Percentiles rank a stretch among this genome's conserved stretches.
These are phyloP conservation scores for Acanthaster planci DNA, from an alignment of 35 echinoderm and acorn worm species.

Conservation along the genomic window DNA sequence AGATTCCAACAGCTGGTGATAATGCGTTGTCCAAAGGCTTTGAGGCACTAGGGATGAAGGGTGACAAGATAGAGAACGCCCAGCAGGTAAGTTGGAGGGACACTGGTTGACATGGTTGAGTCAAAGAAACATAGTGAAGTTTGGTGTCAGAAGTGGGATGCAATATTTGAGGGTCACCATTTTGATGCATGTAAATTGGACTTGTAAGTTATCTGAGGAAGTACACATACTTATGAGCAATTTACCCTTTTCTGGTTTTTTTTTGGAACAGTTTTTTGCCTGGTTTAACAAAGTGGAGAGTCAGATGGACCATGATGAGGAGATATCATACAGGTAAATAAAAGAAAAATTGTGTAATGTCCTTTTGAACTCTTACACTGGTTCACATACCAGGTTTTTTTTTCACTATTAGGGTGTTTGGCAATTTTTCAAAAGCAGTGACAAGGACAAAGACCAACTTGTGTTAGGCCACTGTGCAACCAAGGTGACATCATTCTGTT, in stretches of 20 bases:
- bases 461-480: neutral
- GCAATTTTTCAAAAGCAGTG: too few species aligned
- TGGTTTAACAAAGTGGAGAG: conserved; percentile 99
- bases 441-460: too few species aligned
- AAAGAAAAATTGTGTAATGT: too few species aligned
- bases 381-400: too few species aligned
- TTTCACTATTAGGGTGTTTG: too few species aligned
- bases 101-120: too few species aligned
- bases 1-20: conserved; percentile 49
- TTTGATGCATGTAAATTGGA: too few species aligned
- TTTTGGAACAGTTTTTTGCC: conserved; percentile 86
- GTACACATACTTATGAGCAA: neutral
- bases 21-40: conserved; percentile 74
- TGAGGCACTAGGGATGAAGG: conserved; percentile 84
- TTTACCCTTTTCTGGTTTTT: neutral
- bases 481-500: neutral
- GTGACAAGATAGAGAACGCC: conserved; percentile 98
- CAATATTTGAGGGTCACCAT: too few species aligned
- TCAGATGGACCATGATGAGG: conserved; percentile 97
- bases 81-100: conserved; percentile 72
- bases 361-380: too few species aligned
- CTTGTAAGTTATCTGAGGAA: too few species aligned
- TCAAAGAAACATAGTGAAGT: too few species aligned
- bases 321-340: conserved; percentile 90
- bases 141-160: too few species aligned